Evolutionary conservation across 2,888 invertebrate genomes (phyloP), one percentile per base, ranked within the genome.

Genomic region (Cosmia pyralina): DNA sequence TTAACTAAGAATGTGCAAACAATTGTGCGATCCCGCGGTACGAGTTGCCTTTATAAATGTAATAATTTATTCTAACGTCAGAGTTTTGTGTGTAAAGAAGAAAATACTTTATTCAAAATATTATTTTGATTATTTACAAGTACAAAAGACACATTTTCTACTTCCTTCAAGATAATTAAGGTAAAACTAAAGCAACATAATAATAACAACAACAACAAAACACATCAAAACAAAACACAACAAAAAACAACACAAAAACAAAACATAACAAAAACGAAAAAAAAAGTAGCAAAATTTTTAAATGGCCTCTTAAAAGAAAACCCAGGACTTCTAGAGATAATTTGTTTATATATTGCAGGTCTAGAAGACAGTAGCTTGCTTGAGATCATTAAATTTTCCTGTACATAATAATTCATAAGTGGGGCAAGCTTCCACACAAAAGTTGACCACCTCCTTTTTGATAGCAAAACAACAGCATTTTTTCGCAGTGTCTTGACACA

Each of bases 1-100:
- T 81, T 72, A 70, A 67, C 57, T 53, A n/a, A 41, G 58, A 76
- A 63, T 55, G 71, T 55, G 55, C n/a, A 57, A 71, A 71, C 71
- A 58, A 76, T 48, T 59, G 69, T 28, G 19, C 5, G n/a, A 41
- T 41, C 6, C 46, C 38, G 22, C 10, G 6, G 10, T 13, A n/a
- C 6, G 19, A 55, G 13, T 19, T 0, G 8, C 15, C 8, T 48
- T 48, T 57, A 1, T 13, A 68, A 22, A 44, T 19, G 11, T 15
- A 15, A 11, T 65, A 7, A 44, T 52, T 65, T 41, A 17, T 44
- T 15, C 2, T 28, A 28, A 5, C 22, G 5, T 13, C 8, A 8
- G 15, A 15, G 13, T 41, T 19, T 68, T 62, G 15, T 46, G 10
- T 10, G 6, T 19, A 3, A 4, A 7, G 5, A 22, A 34, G 5